Evolutionary conservation across 2,797 vertebrate genomes (phyloP).

Genomic region (Pseudocheirus occidentalis): DNA sequence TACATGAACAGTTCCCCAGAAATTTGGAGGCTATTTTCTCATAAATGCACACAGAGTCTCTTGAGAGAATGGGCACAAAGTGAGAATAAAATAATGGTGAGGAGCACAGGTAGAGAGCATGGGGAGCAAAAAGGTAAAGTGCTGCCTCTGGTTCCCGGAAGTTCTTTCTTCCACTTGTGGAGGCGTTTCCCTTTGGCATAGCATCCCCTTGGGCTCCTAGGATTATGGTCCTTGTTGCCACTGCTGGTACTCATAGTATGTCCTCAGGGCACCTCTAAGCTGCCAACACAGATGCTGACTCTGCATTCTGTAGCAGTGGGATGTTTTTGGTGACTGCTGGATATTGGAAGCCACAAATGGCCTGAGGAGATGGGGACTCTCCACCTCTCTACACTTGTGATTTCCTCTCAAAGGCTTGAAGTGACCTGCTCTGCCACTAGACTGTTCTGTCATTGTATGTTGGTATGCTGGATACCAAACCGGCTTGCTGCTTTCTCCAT

Average conservation of each 20-base stretch:
- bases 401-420: not conserved
- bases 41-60: not conserved
- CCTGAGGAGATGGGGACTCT: not conserved
- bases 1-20: not conserved
- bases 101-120: not conserved
- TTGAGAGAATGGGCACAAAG: not conserved
- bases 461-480: not conserved
- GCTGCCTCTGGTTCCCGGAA: not conserved
- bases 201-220: not conserved
- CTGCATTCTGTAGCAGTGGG: not conserved
- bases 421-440: not conserved
- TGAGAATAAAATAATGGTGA: not conserved
- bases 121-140: not conserved
- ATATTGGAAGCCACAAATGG: not conserved
- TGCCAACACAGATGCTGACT: not conserved
- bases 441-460: not conserved
- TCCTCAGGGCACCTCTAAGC: not conserved
- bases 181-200: not conserved
- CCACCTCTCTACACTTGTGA: not conserved
- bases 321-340: not conserved
- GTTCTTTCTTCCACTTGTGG: not conserved
- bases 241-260: not conserved
- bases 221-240: not conserved
- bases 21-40: not conserved
- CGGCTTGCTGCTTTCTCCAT: not conserved